Percentiles rank a stretch among this genome's conserved stretches.
phyloP scores from a whole-genome alignment of 2,888 invertebrate genomes.

The Chrysolina oricalcia region DNA sequence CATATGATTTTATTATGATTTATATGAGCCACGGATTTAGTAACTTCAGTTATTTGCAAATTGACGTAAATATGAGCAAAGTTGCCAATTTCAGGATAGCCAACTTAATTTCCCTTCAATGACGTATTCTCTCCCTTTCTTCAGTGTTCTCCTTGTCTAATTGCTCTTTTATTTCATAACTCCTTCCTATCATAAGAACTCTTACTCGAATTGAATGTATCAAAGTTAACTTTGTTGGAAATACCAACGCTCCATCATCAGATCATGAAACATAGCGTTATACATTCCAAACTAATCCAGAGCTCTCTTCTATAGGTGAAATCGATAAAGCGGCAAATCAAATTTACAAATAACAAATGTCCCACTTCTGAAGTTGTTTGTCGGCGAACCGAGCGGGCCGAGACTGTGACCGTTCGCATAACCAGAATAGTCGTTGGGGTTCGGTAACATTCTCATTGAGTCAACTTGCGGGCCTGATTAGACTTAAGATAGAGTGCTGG shows the following conservation, averaged over 20 bases:
- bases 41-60: too few species aligned
- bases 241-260: not conserved
- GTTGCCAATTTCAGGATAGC: too few species aligned
- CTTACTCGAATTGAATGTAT: too few species aligned
- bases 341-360: constrained; percentile 69
- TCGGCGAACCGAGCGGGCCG: constrained; percentile 61
- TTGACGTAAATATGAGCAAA: too few species aligned
- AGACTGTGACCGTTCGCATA: constrained; percentile 62
- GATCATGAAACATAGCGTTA: not conserved
- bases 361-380: constrained; percentile 69
- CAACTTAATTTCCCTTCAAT: too few species aligned
- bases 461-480: constrained; percentile 49
- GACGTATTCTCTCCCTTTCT: too few species aligned
- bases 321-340: constrained; percentile 60
- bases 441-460: constrained; percentile 54
- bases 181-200: too few species aligned
- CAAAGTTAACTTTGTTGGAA: not conserved
- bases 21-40: too few species aligned
- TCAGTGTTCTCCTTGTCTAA: too few species aligned
- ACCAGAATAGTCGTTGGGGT: constrained; percentile 51
- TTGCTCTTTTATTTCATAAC: too few species aligned
- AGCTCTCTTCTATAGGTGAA: not conserved
- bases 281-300: constrained; percentile 9
- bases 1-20: too few species aligned
- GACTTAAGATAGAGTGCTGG: constrained; percentile 66